Percentiles rank a stretch among this genome's conserved stretches.
Conservation (phyloP, 37 sponge, comb jelly and placozoan species). For the Beroe ovata region DNA sequence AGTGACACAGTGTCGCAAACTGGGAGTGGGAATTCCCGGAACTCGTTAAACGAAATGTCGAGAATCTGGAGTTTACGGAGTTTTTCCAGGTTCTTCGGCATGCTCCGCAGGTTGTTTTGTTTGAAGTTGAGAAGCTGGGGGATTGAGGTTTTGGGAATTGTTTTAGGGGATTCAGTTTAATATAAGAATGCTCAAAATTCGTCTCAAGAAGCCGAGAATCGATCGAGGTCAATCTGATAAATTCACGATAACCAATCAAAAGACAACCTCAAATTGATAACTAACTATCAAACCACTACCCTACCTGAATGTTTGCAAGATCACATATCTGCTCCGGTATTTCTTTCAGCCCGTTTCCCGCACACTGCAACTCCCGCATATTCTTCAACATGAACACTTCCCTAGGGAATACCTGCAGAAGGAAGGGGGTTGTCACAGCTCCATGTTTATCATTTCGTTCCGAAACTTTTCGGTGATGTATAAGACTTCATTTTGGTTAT, state of each 20-base stretch:
- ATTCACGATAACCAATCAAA: too few relatives aligned
- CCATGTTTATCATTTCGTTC: too few relatives aligned
- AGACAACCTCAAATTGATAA: too few relatives aligned
- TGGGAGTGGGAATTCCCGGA: constrained; percentile 38
- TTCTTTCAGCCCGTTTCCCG: constrained; percentile 44
- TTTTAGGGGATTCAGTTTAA: too few relatives aligned
- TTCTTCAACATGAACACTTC: constrained; percentile 25
- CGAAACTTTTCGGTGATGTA: too few relatives aligned
- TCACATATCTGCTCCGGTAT: constrained; percentile 14
- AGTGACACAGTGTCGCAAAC: constrained; percentile 28
- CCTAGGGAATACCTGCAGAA: constrained; percentile 13
- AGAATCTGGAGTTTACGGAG: neutral
- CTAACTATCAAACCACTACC: neutral
- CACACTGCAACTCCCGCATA: constrained; percentile 34
- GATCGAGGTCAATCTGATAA: too few relatives aligned
- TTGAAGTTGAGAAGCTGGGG: constrained; percentile 15
- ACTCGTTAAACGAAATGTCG: constrained; percentile 38
- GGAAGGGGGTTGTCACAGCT: too few relatives aligned
- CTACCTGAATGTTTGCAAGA: constrained; percentile 23
- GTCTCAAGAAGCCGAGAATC: too few relatives aligned
- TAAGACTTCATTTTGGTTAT: too few relatives aligned
- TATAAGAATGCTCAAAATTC: too few relatives aligned
- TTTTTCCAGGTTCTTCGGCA: neutral
- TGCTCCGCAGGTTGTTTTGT: constrained; percentile 1
- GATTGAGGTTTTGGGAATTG: neutral